Evolutionary conservation across 2,113 vertebrate genomes (phyloP).

Genomic region (Eupsittula cactorum): DNA sequence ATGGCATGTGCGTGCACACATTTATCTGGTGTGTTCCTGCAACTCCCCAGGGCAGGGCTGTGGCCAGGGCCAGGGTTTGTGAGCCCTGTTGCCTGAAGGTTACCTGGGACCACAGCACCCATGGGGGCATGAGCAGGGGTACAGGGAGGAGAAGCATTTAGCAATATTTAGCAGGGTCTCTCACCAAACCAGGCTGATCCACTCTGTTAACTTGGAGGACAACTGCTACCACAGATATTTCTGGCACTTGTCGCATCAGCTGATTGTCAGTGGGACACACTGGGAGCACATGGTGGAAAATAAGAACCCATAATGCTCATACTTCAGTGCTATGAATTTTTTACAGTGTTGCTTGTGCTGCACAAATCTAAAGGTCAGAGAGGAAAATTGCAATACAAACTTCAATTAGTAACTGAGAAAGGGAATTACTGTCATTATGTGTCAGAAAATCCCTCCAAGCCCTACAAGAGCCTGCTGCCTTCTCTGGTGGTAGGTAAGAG

Average conservation of each 20-base stretch:
- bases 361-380: neutral
- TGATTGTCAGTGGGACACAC: neutral
- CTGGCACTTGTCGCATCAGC: neutral
- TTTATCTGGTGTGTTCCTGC: neutral
- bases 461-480: neutral
- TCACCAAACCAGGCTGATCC: neutral
- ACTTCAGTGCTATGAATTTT: neutral
- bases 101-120: neutral
- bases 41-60: accelerated
- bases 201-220: neutral
- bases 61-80: neutral
- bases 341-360: neutral
- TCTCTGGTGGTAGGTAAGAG: accelerated
- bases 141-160: neutral
- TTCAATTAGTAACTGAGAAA: neutral
- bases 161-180: neutral
- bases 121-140: neutral
- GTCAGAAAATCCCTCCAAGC: neutral
- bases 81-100: neutral
- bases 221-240: neutral
- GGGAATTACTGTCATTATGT: neutral
- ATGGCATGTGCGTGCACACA: accelerated
- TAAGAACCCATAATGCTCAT: neutral
- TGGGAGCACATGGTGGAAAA: neutral
- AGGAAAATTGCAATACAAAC: neutral